Conservation (phyloP, 2,797 vertebrate species). For the Threskiornis aethiopicus region DNA sequence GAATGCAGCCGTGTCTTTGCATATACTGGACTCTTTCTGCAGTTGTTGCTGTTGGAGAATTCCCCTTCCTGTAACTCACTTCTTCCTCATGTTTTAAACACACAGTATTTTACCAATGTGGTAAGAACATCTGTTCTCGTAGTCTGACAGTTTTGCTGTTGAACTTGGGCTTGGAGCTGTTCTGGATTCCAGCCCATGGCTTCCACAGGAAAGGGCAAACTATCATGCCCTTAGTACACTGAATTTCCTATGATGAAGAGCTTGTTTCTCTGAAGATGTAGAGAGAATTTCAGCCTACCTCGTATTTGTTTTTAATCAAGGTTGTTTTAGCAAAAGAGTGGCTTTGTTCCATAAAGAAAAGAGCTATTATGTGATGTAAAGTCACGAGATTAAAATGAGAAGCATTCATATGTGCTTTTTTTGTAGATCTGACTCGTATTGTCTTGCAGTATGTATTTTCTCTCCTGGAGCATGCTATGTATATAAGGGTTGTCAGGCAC, state of each 20-base stretch:
- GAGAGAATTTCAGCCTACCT: neutral
- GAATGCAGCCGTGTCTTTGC: neutral
- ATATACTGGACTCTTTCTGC: neutral
- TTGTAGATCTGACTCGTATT: neutral
- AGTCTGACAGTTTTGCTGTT: neutral
- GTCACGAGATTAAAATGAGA: neutral
- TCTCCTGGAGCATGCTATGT: neutral
- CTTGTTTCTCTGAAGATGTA: neutral
- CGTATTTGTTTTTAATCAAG: neutral
- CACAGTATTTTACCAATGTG: neutral
- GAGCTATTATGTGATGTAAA: neutral
- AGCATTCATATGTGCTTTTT: neutral
- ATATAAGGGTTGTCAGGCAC: neutral
- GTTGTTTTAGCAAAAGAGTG: neutral
- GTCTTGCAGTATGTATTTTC: neutral
- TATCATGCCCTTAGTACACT: neutral
- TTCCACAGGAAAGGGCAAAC: neutral
- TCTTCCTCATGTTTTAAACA: neutral
- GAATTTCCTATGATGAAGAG: neutral
- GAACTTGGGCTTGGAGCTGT: neutral
- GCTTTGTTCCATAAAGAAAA: neutral
- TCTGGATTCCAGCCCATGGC: neutral
- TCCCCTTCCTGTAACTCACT: neutral
- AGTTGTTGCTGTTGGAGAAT: neutral
- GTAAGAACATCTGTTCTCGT: neutral